Conservation (phyloP, 2,888 invertebrate species). For the Zygaena filipendulae region DNA sequence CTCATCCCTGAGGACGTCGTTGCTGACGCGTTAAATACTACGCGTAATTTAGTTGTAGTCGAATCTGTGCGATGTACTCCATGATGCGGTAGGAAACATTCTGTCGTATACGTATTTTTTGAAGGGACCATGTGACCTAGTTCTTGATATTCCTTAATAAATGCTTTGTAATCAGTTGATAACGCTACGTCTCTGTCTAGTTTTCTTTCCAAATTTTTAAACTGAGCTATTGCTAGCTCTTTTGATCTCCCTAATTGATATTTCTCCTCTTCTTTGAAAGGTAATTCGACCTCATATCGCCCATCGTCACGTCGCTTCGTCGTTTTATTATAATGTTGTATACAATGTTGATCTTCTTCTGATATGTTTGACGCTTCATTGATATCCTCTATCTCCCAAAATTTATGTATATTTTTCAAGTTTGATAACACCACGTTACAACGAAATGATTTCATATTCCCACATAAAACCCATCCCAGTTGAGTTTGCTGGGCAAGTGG, state of each 20-base stretch:
- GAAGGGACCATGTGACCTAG: constrained; percentile 12
- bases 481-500: constrained; percentile 6
- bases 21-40: neutral
- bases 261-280: constrained; percentile 5
- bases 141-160: constrained; percentile 4
- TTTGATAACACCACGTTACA: constrained; percentile 7
- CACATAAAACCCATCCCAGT: constrained; percentile 12
- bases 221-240: constrained; percentile 13
- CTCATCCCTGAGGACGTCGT: constrained; percentile 1
- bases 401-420: constrained; percentile 5
- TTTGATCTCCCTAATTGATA: constrained; percentile 11
- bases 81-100: constrained; percentile 16
- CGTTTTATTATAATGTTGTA: constrained; percentile 2
- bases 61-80: constrained; percentile 7
- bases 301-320: constrained; percentile 10
- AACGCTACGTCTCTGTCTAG: constrained; percentile 1
- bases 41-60: neutral
- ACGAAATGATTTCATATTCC: constrained; percentile 4
- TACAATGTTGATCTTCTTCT: constrained; percentile 9
- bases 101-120: constrained; percentile 1
- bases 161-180: neutral
- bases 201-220: constrained; percentile 10
- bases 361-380: constrained; percentile 1
- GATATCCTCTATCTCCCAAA: constrained; percentile 8
- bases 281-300: constrained; percentile 10